Conservation (phyloP, 2,888 invertebrate species). For the Abscondita cerata region DNA sequence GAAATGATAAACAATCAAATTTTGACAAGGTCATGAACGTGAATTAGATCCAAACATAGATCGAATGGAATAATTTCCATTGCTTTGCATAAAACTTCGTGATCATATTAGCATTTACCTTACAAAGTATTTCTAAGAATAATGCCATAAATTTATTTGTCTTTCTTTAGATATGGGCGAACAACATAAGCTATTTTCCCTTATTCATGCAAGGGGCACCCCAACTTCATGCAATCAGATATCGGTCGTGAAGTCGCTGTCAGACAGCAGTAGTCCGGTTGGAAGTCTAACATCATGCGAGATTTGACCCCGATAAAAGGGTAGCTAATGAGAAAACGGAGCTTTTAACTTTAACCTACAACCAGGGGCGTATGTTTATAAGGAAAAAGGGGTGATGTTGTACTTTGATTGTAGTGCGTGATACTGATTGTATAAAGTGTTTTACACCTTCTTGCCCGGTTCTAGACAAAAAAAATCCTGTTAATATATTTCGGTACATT, state of each 20-base stretch:
- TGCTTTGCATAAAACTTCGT: too few species aligned
- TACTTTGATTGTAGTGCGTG: neutral
- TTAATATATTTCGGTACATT: too few species aligned
- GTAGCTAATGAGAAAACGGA: slow-evolving; percentile 24
- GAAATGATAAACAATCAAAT: too few species aligned
- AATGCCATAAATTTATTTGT: slow-evolving; percentile 2
- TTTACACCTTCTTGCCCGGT: neutral
- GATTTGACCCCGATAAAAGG: slow-evolving; percentile 47
- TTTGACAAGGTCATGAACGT: too few species aligned
- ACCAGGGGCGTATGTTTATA: slow-evolving; percentile 2
- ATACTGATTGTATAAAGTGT: neutral
- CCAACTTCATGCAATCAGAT: slow-evolving; percentile 42
- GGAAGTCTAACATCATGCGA: slow-evolving; percentile 38
- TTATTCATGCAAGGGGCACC: slow-evolving; percentile 42
- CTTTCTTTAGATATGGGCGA: slow-evolving; percentile 14
- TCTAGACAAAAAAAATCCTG: too few species aligned
- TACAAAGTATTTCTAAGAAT: slow-evolving; percentile 16
- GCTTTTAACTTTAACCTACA: slow-evolving; percentile 26
- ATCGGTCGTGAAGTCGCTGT: slow-evolving; percentile 46
- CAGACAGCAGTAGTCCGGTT: slow-evolving; percentile 44
- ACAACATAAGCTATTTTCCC: slow-evolving; percentile 31
- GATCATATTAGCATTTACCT: too few species aligned
- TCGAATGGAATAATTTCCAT: too few species aligned
- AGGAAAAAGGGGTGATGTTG: neutral
- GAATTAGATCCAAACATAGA: too few species aligned